Conservation (phyloP, 2,113 vertebrate species). For the Siniperca chuatsi region DNA sequence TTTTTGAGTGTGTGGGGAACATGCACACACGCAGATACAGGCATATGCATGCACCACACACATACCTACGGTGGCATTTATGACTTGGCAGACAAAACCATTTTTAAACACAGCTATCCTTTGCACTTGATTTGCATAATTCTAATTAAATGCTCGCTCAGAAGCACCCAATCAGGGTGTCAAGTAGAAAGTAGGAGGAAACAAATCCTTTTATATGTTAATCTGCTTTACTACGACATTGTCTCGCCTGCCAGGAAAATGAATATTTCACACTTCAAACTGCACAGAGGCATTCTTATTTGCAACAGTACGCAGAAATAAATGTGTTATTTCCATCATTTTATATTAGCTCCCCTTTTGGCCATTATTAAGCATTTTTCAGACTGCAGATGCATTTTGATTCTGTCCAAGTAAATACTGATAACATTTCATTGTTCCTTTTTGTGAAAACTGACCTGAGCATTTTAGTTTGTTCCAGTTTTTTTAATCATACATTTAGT, state of each 20-base stretch:
- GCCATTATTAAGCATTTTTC: slow-evolving; percentile 29
- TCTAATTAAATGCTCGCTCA: slow-evolving; percentile 73
- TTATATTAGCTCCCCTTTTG: slow-evolving; percentile 39
- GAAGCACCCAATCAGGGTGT: slow-evolving; percentile 61
- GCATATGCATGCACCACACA: slow-evolving; percentile 2
- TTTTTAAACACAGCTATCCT: slow-evolving; percentile 55
- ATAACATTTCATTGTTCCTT: slow-evolving; percentile 30
- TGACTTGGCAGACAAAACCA: slow-evolving; percentile 19
- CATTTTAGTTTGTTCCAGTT: slow-evolving; percentile 15
- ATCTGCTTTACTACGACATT: slow-evolving; percentile 64
- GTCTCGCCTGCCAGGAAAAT: slow-evolving; percentile 62
- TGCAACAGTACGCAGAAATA: slow-evolving; percentile 43
- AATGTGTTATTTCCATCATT: slow-evolving; percentile 50
- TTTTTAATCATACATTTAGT: background rate
- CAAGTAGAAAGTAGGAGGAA: slow-evolving; percentile 63
- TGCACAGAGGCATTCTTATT: slow-evolving; percentile 46
- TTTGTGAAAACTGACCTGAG: slow-evolving; percentile 14
- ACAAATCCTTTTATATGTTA: slow-evolving; percentile 71
- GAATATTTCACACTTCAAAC: slow-evolving; percentile 62
- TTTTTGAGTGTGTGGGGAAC: background rate
- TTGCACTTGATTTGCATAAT: slow-evolving; percentile 74
- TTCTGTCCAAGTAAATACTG: slow-evolving; percentile 7
- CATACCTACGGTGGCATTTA: slow-evolving; percentile 22
- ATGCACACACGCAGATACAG: background rate
- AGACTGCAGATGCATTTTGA: slow-evolving; percentile 30